Evolutionary conservation across 2,888 invertebrate species (phyloP).

Genomic region (Synanthedon andrenaeformis): DNA sequence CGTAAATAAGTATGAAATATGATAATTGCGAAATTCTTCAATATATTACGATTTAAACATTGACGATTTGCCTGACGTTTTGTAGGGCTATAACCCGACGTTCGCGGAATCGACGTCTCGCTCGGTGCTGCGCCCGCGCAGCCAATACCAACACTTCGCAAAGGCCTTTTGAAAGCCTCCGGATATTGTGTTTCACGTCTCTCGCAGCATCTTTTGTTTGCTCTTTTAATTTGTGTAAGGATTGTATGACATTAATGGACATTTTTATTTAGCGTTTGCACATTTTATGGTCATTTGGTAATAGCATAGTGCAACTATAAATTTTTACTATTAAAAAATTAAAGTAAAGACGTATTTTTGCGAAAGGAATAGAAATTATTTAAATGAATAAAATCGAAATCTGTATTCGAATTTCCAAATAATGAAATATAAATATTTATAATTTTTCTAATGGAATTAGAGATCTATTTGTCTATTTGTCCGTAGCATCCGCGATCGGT

Average conservation of each 20-base stretch:
- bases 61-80: conserved; percentile 66
- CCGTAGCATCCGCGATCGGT: no score
- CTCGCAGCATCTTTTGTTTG: conserved; percentile 25
- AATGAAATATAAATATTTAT: no score
- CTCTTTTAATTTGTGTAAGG: conserved; percentile 23
- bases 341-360: no score
- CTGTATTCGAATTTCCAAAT: no score
- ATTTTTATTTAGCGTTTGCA: not conserved
- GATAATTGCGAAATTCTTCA: conserved; percentile 70
- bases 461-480: no score
- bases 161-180: conserved; percentile 20
- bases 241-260: conserved; percentile 21
- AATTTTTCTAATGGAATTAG: no score
- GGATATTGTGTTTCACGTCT: conserved; percentile 26
- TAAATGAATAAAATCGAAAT: no score
- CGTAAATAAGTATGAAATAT: conserved; percentile 70
- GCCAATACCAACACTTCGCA: conserved; percentile 4
- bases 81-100: conserved; percentile 58
- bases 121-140: conserved; percentile 7
- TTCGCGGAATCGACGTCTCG: conserved; percentile 42
- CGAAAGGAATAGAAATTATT: no score
- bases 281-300: not conserved
- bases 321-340: no score
- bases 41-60: conserved; percentile 69
- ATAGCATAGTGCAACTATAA: no score